A percentile compares a stretch with the other conserved stretches of the same genome.
These are phyloP conservation scores for Sterrhoptilus dennistouni DNA, from an alignment of 2,113 vertebrate genomes.

Conservation along the genomic window DNA sequence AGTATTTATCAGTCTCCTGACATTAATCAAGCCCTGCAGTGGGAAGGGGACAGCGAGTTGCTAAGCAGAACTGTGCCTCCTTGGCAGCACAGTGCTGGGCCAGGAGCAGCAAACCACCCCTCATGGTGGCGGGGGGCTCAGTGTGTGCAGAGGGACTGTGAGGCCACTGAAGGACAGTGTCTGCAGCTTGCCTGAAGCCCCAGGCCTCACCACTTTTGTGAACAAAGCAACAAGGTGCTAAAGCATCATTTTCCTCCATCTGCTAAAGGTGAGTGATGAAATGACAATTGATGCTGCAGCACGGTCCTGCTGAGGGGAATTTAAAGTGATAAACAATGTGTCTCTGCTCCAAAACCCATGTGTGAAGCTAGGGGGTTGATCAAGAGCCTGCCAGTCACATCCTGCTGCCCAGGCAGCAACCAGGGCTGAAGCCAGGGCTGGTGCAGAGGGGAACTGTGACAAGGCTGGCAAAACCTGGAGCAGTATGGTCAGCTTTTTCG, in stretches of 20 bases:
- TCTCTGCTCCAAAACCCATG: neutral
- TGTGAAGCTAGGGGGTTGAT: neutral
- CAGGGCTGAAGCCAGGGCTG: neutral
- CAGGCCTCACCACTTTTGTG: neutral
- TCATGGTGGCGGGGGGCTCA: fast-evolving
- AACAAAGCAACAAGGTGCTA: neutral
- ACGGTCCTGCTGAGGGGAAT: neutral
- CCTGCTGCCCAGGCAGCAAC: neutral
- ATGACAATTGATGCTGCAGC: neutral
- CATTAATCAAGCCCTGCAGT: neutral
- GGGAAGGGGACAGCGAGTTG: neutral
- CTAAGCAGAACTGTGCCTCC: neutral
- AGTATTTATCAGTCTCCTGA: neutral
- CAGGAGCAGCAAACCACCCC: neutral
- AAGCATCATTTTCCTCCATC: neutral
- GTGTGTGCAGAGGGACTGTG: fast-evolving
- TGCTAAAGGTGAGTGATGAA: neutral
- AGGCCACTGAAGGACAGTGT: fast-evolving
- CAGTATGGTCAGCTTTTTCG: neutral
- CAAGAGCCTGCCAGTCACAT: neutral
- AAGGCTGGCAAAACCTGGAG: neutral
- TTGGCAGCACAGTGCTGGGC: neutral
- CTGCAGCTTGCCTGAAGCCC: neutral
- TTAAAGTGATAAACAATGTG: neutral
- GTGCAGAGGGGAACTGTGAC: neutral